Evolutionary conservation across 2,113 vertebrate species (phyloP).

Genomic region (Uria aalge): DNA sequence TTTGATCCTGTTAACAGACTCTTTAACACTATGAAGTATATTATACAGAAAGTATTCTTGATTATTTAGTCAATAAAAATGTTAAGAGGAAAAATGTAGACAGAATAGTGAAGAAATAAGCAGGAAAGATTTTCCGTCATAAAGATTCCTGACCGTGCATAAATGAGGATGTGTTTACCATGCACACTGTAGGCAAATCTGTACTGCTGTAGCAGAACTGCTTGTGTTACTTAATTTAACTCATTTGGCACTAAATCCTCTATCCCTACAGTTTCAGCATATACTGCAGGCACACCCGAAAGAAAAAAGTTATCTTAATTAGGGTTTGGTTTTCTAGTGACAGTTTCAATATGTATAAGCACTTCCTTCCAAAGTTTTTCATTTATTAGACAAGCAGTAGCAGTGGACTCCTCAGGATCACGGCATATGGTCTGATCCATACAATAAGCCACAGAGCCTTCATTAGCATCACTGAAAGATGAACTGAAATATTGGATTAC

Average conservation of each 20-base stretch:
- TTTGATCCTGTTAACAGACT: neutral
- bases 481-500: neutral
- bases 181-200: neutral
- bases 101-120: slow-evolving; percentile 20
- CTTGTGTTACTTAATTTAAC: neutral
- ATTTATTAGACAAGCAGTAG: neutral
- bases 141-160: neutral
- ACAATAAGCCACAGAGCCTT: neutral
- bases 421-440: neutral
- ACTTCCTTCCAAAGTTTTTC: neutral
- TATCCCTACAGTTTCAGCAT: neutral
- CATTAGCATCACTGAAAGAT: neutral
- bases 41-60: neutral
- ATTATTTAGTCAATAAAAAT: slow-evolving; percentile 21
- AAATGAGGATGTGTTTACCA: neutral
- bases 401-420: neutral
- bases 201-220: neutral
- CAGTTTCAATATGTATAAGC: neutral
- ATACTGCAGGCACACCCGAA: neutral
- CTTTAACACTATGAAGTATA: neutral
- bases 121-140: neutral
- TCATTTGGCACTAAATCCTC: neutral
- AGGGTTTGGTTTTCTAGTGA: neutral
- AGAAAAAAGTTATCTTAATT: neutral
- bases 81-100: neutral